Conservation (phyloP, 2,113 vertebrate genomes). For the Bothrops jararaca region DNA sequence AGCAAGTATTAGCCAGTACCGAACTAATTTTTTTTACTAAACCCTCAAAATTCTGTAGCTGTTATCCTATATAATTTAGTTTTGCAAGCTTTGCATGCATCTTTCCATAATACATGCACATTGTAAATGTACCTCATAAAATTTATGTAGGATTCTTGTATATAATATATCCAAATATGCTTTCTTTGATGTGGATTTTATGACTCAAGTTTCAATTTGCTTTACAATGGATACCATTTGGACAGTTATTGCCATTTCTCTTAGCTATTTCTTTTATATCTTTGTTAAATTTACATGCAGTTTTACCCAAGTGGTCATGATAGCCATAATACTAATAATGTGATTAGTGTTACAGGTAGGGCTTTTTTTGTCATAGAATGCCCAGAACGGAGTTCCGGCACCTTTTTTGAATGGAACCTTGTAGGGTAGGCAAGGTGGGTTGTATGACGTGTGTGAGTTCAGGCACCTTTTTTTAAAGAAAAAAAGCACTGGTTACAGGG, state of each 20-base stretch:
- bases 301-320: not conserved
- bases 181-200: not conserved
- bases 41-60: not conserved
- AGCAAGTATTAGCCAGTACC: not conserved
- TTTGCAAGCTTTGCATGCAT: not conserved
- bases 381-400: too few species aligned
- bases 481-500: not conserved
- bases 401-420: too few species aligned
- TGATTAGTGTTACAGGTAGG: not conserved
- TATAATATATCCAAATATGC: not conserved
- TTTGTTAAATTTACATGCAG: not conserved
- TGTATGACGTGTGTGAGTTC: too few species aligned
- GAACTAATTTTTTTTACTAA: not conserved
- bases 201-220: not conserved
- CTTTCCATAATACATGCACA: not conserved
- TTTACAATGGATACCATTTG: not conserved
- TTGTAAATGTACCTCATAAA: not conserved
- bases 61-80: not conserved
- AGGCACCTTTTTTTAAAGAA: too few species aligned
- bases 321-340: not conserved
- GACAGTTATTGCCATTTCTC: not conserved
- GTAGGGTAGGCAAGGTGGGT: too few species aligned
- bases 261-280: not conserved
- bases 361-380: too few species aligned
- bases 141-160: not conserved